phyloP scores from a whole-genome alignment of 2,113 vertebrate genomes.

The Pelmatolapia mariae region DNA sequence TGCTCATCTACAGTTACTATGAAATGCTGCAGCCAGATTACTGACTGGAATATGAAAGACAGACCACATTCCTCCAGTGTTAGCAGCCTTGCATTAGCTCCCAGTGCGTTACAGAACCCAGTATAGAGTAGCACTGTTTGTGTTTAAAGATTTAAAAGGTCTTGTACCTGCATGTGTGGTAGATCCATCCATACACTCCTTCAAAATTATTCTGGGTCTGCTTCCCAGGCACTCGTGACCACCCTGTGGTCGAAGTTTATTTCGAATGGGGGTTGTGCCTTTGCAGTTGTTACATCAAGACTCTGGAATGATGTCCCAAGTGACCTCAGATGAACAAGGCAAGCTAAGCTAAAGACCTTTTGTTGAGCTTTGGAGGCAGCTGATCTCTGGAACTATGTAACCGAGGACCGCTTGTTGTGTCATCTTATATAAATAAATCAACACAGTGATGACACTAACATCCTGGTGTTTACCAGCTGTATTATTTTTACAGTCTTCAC shows the following conservation, averaged over 20 bases:
- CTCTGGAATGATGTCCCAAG: neutral
- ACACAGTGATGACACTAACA: neutral
- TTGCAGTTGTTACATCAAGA: neutral
- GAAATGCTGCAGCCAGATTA: neutral
- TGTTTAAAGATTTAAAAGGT: neutral
- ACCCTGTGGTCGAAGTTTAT: neutral
- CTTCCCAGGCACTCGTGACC: neutral
- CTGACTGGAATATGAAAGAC: neutral
- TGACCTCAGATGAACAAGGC: neutral
- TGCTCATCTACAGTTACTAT: neutral
- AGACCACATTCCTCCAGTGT: neutral
- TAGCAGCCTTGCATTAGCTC: neutral
- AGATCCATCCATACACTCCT: neutral
- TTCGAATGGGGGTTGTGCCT: neutral
- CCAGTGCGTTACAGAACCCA: neutral
- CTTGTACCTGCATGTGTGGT: neutral
- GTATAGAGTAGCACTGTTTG: neutral
- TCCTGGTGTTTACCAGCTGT: neutral
- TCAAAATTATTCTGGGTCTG: neutral
- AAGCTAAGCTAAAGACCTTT: neutral
- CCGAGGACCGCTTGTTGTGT: neutral
- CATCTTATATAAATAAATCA: neutral
- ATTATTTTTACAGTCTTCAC: neutral
- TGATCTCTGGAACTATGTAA: neutral
- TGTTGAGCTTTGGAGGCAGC: neutral